Percentiles rank a stretch among this genome's conserved stretches.
Conservation (phyloP, 2,888 invertebrate genomes). For the Yponomeuta cagnagella region DNA sequence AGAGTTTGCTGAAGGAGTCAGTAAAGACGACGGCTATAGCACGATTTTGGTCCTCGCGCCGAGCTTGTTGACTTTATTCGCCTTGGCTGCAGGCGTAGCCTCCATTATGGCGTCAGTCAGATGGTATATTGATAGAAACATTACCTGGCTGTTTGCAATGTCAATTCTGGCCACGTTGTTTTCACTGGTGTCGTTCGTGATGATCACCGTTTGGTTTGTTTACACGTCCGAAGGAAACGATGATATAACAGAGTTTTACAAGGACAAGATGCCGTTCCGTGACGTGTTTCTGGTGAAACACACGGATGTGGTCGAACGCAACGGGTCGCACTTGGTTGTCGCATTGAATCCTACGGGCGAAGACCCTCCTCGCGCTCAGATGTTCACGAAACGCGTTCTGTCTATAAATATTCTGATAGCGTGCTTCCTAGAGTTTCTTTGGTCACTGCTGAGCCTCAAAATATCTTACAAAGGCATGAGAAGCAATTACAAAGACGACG, state of each 20-base stretch:
- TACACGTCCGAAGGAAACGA: slow-evolving; percentile 44
- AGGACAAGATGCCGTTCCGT: slow-evolving; percentile 56
- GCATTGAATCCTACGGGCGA: slow-evolving; percentile 36
- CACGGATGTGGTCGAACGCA: slow-evolving; percentile 46
- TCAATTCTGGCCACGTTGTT: slow-evolving; percentile 71
- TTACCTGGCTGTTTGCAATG: slow-evolving; percentile 76
- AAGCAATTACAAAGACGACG: slow-evolving; percentile 75
- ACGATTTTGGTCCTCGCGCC: slow-evolving; percentile 66
- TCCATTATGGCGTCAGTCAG: slow-evolving; percentile 78
- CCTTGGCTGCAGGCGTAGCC: slow-evolving; percentile 66
- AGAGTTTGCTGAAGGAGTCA: neutral
- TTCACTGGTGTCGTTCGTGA: slow-evolving; percentile 57
- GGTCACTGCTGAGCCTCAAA: slow-evolving; percentile 77
- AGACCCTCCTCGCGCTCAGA: slow-evolving; percentile 34
- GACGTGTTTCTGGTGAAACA: slow-evolving; percentile 55
- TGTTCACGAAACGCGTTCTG: slow-evolving; percentile 64
- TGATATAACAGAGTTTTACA: slow-evolving; percentile 55
- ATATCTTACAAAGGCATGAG: slow-evolving; percentile 78
- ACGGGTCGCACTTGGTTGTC: slow-evolving; percentile 58
- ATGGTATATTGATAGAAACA: slow-evolving; percentile 81
- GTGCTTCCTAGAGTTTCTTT: slow-evolving; percentile 73
- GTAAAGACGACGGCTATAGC: slow-evolving; percentile 18
- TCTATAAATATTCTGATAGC: slow-evolving; percentile 77
- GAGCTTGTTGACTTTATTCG: slow-evolving; percentile 67
- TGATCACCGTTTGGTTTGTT: slow-evolving; percentile 60